Percentiles rank a stretch among this genome's conserved stretches.
These are phyloP conservation scores for Martes flavigula DNA, from an alignment of 2,797 vertebrate species.

Conservation along the genomic window DNA sequence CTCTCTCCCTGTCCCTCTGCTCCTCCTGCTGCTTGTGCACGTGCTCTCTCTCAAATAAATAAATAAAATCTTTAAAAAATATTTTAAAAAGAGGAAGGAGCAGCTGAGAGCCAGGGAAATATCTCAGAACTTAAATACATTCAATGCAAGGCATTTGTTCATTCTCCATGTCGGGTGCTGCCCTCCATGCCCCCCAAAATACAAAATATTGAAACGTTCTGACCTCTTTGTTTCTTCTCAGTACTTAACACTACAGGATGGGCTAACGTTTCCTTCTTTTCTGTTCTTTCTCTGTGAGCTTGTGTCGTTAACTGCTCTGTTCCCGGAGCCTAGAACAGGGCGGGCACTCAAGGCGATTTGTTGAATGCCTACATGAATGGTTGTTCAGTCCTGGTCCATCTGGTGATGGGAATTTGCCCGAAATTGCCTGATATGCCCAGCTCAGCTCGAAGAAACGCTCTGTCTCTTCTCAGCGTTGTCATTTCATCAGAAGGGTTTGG, in stretches of 20 bases:
- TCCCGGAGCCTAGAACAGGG: not conserved
- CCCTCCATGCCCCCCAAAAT: not conserved
- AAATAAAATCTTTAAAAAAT: not conserved
- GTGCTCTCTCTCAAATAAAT: not conserved
- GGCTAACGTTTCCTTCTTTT: not conserved
- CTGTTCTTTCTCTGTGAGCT: not conserved
- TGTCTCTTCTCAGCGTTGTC: conserved; percentile 1
- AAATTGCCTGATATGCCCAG: not conserved
- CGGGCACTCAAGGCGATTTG: not conserved
- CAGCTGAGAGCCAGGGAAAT: not conserved
- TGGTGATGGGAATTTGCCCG: not conserved
- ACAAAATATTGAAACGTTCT: not conserved
- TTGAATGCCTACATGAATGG: not conserved
- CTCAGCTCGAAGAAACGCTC: not conserved
- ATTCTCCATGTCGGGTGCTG: not conserved
- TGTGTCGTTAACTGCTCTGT: conserved; percentile 19
- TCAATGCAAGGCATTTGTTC: not conserved
- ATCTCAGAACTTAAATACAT: not conserved
- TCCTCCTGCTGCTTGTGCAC: fast-evolving
- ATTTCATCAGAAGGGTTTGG: conserved; percentile 1
- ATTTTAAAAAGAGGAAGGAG: not conserved
- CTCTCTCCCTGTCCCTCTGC: not conserved
- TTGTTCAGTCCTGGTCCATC: not conserved
- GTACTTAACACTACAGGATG: not conserved
- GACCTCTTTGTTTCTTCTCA: not conserved